Evolutionary conservation across 1,140 invertebrate species (phyloP), one percentile per base, ranked within the genome.

Genomic region (Heliconius eleuchia): DNA sequence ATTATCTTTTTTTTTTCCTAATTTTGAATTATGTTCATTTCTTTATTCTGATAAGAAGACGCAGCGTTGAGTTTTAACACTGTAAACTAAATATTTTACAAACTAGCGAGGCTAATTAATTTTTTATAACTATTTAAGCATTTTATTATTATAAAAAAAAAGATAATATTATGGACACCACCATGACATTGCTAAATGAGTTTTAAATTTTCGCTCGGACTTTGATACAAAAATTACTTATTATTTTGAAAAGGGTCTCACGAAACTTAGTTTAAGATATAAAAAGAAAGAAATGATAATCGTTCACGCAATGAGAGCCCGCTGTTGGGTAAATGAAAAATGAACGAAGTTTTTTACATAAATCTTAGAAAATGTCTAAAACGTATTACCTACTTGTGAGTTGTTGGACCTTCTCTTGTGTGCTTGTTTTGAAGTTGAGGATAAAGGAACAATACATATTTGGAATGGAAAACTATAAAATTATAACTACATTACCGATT

Each of bases 261-360:
- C 74, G 80, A 83, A 87, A 88, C 80, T 86, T 83, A 75, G 81
- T 84, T 87, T 79, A 46, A 30, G 79, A 72, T 78, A 84, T 84
- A 86, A 87, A 88, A 87, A 84, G 83, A 82, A 79, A 79, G 85
- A 87, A 88, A 91, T 89, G 87, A 91, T 92, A 90, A 91, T 91
- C 89, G 86, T 91, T 88, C 89, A 88, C 85, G 87, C 85, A 88
- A 86, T 78, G 80, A 84, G 84, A 84, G 81, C 81, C 84, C 80
- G 73, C 80, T 82, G 85, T 79, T 78, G 79, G 85, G 88, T 87
- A 91, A 88, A 92, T 92, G 91, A 92, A 87, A 91, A 90, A 93
- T 89, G 87, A 84, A 77, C 78, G 76, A 93, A 93, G 87, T 92
- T 93, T 90, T 88, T 89, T 88, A 89, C 88, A 91, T 93, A 92